Evolutionary conservation across 2,113 vertebrate species (phyloP).

Genomic region (Pyxicephalus adspersus): DNA sequence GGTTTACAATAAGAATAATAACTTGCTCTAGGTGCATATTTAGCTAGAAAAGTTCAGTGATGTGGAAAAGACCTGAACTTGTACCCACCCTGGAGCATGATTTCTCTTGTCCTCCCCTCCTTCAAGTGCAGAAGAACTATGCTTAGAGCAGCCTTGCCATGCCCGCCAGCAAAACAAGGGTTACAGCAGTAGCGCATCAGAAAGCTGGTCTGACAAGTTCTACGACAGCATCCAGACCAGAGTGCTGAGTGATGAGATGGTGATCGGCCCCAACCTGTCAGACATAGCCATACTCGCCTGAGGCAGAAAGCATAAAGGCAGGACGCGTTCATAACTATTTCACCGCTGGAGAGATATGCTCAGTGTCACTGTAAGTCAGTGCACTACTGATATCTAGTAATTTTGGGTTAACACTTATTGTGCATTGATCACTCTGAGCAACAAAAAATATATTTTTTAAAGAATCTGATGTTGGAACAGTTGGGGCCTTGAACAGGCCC

Average conservation of each 20-base stretch:
- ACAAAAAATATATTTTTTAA: too few relatives aligned
- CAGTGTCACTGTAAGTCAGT: neutral
- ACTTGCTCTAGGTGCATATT: slow-evolving; percentile 31
- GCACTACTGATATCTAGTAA: neutral
- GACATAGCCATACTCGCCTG: slow-evolving; percentile 30
- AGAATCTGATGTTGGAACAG: too few relatives aligned
- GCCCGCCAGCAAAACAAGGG: slow-evolving; percentile 30
- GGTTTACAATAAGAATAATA: slow-evolving; percentile 17
- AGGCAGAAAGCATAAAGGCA: slow-evolving; percentile 30
- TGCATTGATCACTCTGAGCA: too few relatives aligned
- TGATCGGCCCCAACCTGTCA: slow-evolving; percentile 51
- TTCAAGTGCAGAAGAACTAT: neutral
- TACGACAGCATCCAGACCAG: slow-evolving; percentile 23
- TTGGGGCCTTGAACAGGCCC: too few relatives aligned
- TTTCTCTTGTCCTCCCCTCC: slow-evolving; percentile 13
- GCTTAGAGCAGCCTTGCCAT: neutral
- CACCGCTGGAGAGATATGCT: slow-evolving; percentile 22
- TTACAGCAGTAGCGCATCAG: slow-evolving; percentile 39
- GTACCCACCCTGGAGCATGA: slow-evolving; percentile 17
- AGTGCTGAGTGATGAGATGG: slow-evolving; percentile 46
- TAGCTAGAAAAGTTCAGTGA: slow-evolving; percentile 17
- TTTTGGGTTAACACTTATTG: too few relatives aligned
- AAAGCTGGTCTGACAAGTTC: slow-evolving; percentile 48
- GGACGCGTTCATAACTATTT: slow-evolving; percentile 40
- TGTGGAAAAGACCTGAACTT: slow-evolving; percentile 36